Evolutionary conservation across 2,797 vertebrate genomes (phyloP), one percentile per base, ranked within the genome.

Genomic region (Gallinago nigripennis): DNA sequence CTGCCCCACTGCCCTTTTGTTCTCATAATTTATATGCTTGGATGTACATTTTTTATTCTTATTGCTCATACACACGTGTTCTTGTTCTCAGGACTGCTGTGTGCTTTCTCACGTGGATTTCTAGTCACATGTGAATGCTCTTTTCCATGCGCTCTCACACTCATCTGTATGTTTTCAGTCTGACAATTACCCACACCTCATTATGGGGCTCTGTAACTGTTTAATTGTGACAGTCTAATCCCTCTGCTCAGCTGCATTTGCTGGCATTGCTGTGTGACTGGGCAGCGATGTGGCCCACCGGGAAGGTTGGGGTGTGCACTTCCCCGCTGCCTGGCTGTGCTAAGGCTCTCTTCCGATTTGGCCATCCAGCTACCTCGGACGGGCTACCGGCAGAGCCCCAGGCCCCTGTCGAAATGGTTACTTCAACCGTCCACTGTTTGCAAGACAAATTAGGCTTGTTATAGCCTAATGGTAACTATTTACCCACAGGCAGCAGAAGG

Each of bases 381-480:
- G 37, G 37, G 37, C 37, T 39, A 39, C 37, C 5, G 12, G 51
- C 30, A 71, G 51, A 39, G 3, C 33, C 68, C 19, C 9, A 6
- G 46, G 71, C 46, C 81, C 14, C 18, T 79, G 45, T 93, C 70
- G 81, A 12, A 90, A 76, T 64, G 16, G 39, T 81, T 69, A 23
- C 54, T 85, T 95, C 73, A 91, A 82, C 87, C 41, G 31, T 81
- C 53, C 82, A 70, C 48, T 54, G 18, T 63, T 86, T 85, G 54
- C 77, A 94, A 94, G 93, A 93, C 73, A 96, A 91, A 96, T 79
- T 92, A 91, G 51, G 73, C 70, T 75, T 95, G 97, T 95, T 95
- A 93, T 90, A 66, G 96, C 41, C 79, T 91, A 75, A 56, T 90
- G 64, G 71, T 96, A 95, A 85, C 84, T 96, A 16, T 96, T 96